Evolutionary conservation across 2,113 vertebrate genomes (phyloP).

Genomic region (Vulpes vulpes): DNA sequence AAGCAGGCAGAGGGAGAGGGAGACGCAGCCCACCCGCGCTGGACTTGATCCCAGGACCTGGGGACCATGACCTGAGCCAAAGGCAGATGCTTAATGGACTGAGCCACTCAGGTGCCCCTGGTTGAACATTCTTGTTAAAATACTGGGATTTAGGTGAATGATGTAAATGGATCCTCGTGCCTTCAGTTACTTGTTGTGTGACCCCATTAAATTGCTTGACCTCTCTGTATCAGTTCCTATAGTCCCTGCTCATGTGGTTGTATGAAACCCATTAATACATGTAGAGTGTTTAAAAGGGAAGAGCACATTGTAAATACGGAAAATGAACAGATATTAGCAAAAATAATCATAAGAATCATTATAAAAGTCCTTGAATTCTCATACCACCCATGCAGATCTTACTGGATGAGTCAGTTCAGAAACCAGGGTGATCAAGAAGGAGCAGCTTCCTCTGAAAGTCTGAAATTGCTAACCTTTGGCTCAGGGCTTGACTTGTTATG

Average conservation of each 20-base stretch:
- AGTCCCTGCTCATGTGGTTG: neutral
- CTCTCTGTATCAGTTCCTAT: neutral
- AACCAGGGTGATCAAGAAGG: neutral
- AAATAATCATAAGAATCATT: neutral
- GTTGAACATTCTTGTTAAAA: neutral
- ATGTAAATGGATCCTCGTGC: neutral
- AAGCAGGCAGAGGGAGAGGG: too few relatives aligned
- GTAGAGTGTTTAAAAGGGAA: neutral
- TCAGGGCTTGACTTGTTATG: neutral
- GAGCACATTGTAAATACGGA: neutral
- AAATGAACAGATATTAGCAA: conserved; percentile 17
- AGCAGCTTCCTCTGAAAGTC: neutral
- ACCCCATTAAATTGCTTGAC: neutral
- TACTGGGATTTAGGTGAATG: neutral
- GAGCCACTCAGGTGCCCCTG: neutral
- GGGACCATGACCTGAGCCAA: too few relatives aligned
- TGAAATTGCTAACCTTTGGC: neutral
- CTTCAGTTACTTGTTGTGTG: neutral
- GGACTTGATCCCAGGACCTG: too few relatives aligned
- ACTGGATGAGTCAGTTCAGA: neutral
- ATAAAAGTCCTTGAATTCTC: conserved; percentile 36
- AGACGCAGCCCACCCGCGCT: too few relatives aligned
- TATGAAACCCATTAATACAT: conserved; percentile 18
- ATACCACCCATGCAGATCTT: neutral
- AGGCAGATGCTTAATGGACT: too few relatives aligned